phyloP scores from a whole-genome alignment of 2,888 invertebrate genomes.

The Drosophila limbata region DNA sequence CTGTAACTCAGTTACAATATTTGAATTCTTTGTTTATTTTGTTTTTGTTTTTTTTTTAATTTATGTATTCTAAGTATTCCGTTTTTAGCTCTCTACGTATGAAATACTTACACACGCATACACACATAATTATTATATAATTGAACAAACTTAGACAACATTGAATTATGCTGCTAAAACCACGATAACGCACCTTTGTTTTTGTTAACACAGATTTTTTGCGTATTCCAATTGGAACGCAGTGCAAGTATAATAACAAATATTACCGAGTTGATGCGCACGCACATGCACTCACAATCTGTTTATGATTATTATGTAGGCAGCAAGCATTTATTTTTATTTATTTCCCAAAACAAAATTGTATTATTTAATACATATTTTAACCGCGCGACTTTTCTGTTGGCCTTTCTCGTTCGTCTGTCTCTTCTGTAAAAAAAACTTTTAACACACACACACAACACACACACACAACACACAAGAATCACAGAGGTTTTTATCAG shows the following conservation, averaged over 20 bases:
- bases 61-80: neutral
- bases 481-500: no score
- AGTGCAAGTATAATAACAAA: conserved; percentile 30
- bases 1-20: neutral
- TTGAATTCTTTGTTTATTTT: neutral
- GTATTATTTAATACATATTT: conserved; percentile 51
- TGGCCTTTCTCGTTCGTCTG: conserved; percentile 15
- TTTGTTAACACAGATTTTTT: conserved; percentile 69
- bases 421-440: neutral
- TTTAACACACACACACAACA: no score
- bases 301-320: conserved; percentile 1
- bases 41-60: neutral
- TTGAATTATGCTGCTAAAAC: conserved; percentile 45
- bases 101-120: neutral
- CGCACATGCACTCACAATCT: conserved; percentile 33
- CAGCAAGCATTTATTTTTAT: conserved; percentile 46
- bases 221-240: conserved; percentile 31
- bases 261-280: conserved; percentile 25
- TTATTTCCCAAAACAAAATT: conserved; percentile 33
- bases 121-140: conserved; percentile 57
- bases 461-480: no score
- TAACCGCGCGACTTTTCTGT: conserved; percentile 46
- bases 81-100: conserved; percentile 7
- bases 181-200: conserved; percentile 66
- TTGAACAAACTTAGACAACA: conserved; percentile 46